Evolutionary conservation across 2,113 vertebrate genomes (phyloP), one percentile per base, ranked within the genome.

Genomic region (Phalacrocorax brasilianus): DNA sequence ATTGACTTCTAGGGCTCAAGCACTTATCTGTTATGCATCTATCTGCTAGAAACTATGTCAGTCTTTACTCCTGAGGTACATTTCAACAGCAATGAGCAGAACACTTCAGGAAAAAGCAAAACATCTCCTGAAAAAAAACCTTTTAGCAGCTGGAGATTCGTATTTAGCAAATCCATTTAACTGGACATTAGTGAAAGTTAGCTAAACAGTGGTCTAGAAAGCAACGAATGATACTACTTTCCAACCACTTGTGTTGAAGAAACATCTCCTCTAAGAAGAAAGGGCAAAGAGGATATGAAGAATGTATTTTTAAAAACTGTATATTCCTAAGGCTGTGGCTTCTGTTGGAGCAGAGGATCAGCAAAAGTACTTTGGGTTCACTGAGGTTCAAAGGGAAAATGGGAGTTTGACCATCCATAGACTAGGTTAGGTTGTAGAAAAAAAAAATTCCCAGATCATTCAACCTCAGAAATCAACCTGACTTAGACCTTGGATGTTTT

Each of bases 371-470:
- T 53, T 14, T 8, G 3, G 3, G 2, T 82, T 75, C 18, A 5
- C 26, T 50, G 12, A 84, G 11, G 2, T 27, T 58, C 28, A 50
- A 74, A 67, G 6, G 32, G 11, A 44, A 70, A n/a, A 28, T 11
- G 27, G 5, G 12, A 91, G 10, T 67, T 58, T 75, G 8, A 8
- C 14, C 7, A 15, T 79, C 23, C 12, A 19, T 9, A 44, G 45
- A 21, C 3, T 17, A 44, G 40, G 12, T 5, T 19, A 66, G 12
- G 3, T 8, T 72, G 12, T 14, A 72, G 28, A 5, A 56, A 63
- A 89, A 14, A 17, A 1, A 38, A 38, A 38, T 38, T 0, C 1
- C 20, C 23, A 33, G 3, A 30, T 11, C 8, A 33, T 77, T 65
- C 19, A 18, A 2, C 17, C 24, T 59, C 40, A 91, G 61, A 77